Percentiles rank a stretch among this genome's conserved stretches.
These are phyloP conservation scores for Ageneiosus marmoratus DNA, from an alignment of 2,113 vertebrate genomes.

Conservation along the genomic window DNA sequence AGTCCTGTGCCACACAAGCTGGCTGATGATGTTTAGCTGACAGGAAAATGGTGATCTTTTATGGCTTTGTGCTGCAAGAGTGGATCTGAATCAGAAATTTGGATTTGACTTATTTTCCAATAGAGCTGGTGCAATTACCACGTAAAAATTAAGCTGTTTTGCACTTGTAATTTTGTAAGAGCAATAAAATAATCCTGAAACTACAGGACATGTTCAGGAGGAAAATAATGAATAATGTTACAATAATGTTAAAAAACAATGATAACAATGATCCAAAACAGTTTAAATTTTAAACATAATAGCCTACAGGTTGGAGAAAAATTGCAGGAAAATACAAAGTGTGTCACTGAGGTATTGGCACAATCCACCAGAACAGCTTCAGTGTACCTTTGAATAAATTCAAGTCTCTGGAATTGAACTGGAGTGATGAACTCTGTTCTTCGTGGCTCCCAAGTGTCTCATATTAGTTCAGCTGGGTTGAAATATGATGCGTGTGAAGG, in stretches of 20 bases:
- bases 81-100: slow-evolving; percentile 1
- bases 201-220: neutral
- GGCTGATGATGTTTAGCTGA: neutral
- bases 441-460: too few relatives aligned
- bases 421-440: too few relatives aligned
- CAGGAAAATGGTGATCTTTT: neutral
- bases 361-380: too few relatives aligned
- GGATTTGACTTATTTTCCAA: neutral
- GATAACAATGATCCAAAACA: neutral
- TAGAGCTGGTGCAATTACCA: neutral
- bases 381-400: too few relatives aligned
- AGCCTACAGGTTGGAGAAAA: neutral
- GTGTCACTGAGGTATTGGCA: too few relatives aligned
- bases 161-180: neutral
- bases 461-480: too few relatives aligned
- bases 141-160: neutral
- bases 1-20: neutral
- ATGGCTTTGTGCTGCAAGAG: neutral
- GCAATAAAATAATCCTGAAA: neutral
- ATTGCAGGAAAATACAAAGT: too few relatives aligned
- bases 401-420: too few relatives aligned
- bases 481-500: too few relatives aligned
- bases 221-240: neutral
- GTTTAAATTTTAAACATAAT: neutral
- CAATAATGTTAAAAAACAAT: neutral